Evolutionary conservation across 2,888 invertebrate genomes (phyloP), one percentile per base, ranked within the genome.

Genomic region (Sesia apiformis): DNA sequence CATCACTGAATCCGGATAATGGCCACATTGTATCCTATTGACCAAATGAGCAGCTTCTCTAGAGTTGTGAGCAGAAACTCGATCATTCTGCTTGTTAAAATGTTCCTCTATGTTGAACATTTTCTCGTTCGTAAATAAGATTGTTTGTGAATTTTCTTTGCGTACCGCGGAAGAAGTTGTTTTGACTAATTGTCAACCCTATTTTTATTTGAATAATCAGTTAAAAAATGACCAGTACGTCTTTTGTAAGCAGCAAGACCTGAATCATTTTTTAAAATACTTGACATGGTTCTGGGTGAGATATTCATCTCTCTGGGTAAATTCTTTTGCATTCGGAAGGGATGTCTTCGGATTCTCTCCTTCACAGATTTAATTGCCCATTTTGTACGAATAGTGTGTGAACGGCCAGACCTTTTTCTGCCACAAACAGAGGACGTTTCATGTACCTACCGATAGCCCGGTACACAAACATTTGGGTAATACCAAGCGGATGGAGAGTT

Each of bases 271-370:
- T 50, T 58, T 55, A 56, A 54, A 56, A 57, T 57, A 56, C 56
- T 56, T 52, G 57, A 58, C 56, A 58, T 58, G 54, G 46, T 56
- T 53, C 53, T 55, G 51, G 54, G 58, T 54, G 55, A 54, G 58
- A 59, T 56, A 42, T 60, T 60, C 53, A 56, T 60, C 46, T 58
- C 56, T 55, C 60, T 53, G 53, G 54, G 52, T 54, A 60, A 56
- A 55, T 55, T 56, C 49, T 57, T 55, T 55, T 56, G 51, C 56
- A 55, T 56, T 51, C 58, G 57, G 56, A 58, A 51, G 57, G 54
- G 53, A 55, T 54, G 54, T 60, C 53, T 56, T 53, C 56, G 52
- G 56, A 54, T 58, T 57, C 51, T 55, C 54, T 52, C 51, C 43
- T 52, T 53, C 52, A 55, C 58, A 56, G 53, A 38, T 43, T 5